Conservation (phyloP, 2,888 invertebrate genomes). For the Cinara cedri region DNA sequence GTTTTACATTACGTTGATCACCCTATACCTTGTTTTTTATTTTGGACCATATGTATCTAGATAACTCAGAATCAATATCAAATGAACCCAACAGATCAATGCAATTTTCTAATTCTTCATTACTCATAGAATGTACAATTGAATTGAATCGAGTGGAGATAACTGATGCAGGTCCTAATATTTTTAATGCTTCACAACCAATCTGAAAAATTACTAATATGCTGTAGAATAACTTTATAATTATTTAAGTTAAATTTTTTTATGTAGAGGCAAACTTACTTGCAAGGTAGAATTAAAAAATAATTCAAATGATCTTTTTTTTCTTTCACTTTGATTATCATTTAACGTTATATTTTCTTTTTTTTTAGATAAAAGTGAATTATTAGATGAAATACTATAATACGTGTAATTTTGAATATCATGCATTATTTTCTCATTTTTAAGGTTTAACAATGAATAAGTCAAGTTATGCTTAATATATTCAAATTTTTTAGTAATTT, state of each 20-base stretch:
- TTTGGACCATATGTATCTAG: conserved; percentile 30
- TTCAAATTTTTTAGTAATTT: background rate
- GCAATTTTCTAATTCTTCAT: conserved; percentile 32
- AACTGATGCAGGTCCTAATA: conserved; percentile 39
- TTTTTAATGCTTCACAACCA: conserved; percentile 40
- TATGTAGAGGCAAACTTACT: background rate
- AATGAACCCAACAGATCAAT: conserved; percentile 47
- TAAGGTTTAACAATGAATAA: background rate
- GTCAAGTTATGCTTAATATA: background rate
- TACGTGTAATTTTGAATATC: background rate
- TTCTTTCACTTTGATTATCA: background rate
- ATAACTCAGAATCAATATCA: conserved; percentile 22
- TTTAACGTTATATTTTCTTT: background rate
- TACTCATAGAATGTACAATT: conserved; percentile 35
- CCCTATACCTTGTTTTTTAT: conserved; percentile 42
- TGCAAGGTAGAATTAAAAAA: conserved; percentile 28
- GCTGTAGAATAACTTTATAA: background rate
- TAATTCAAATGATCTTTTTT: conserved; percentile 31
- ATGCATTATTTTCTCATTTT: background rate
- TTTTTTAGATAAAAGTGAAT: background rate
- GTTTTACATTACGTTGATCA: no score
- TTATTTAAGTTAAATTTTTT: background rate
- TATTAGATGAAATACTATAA: background rate
- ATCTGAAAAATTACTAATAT: conserved; percentile 18
- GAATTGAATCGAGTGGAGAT: conserved; percentile 8